Conservation (phyloP, 2,888 invertebrate genomes). For the Charanyca ferruginea region DNA sequence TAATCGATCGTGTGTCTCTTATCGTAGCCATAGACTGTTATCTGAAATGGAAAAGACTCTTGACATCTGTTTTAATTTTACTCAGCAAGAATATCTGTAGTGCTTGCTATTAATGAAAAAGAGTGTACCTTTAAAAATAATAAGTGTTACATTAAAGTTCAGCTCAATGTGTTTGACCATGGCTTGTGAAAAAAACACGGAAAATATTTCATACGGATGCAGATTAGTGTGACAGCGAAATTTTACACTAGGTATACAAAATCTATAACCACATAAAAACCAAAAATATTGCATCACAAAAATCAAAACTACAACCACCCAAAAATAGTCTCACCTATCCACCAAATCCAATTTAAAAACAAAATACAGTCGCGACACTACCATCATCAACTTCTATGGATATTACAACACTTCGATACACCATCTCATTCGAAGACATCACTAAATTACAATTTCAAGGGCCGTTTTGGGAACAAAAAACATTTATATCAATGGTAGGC, state of each 20-base stretch:
- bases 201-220: too few relatives aligned
- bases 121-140: too few relatives aligned
- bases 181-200: too few relatives aligned
- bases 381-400: constrained; percentile 54
- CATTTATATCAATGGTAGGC: constrained; percentile 90
- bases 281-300: not conserved
- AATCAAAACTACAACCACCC: not conserved
- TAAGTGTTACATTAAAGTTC: too few relatives aligned
- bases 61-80: not conserved
- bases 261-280: too few relatives aligned
- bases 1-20: constrained; percentile 6
- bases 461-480: constrained; percentile 91
- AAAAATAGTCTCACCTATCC: not conserved
- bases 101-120: too few relatives aligned
- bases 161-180: too few relatives aligned
- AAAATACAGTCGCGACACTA: constrained; percentile 21
- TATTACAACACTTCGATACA: constrained; percentile 70
- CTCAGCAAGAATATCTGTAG: not conserved
- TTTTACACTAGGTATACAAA: too few relatives aligned
- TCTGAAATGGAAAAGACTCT: not conserved
- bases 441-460: constrained; percentile 90
- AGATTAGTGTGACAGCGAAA: too few relatives aligned
- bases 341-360: constrained; percentile 17
- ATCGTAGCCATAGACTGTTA: not conserved
- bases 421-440: constrained; percentile 77